Percentiles rank a stretch among this genome's conserved stretches.
phyloP scores from a whole-genome alignment of 2,888 invertebrate species.

The Pogonocherus hispidulus region DNA sequence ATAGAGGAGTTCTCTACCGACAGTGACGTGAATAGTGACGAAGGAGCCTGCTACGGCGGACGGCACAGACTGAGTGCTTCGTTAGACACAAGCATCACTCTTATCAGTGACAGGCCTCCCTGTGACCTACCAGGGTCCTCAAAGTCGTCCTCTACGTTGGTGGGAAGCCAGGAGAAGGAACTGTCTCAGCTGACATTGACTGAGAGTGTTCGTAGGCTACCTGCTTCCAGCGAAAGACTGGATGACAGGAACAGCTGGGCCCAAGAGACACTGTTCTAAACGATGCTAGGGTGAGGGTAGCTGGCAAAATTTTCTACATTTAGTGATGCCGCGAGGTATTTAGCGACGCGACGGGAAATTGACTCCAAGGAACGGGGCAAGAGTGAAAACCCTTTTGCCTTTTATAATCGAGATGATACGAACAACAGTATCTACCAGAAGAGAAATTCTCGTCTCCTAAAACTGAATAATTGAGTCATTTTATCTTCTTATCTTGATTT shows the following conservation, averaged over 20 bases:
- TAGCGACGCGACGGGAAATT: too few relatives aligned
- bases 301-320: constrained; percentile 1
- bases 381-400: too few relatives aligned
- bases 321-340: too few relatives aligned
- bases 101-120: constrained; percentile 31
- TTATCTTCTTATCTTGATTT: too few relatives aligned
- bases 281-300: constrained; percentile 4
- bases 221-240: constrained; percentile 63
- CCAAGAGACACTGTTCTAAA: constrained; percentile 85
- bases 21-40: constrained; percentile 75
- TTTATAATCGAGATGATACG: too few relatives aligned
- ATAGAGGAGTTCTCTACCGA: constrained; percentile 85
- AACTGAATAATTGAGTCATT: too few relatives aligned
- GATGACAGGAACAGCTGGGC: constrained; percentile 75
- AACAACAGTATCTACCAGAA: too few relatives aligned
- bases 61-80: constrained; percentile 23
- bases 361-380: too few relatives aligned
- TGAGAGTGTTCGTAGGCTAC: constrained; percentile 56
- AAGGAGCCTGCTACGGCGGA: constrained; percentile 55
- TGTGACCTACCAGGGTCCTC: constrained; percentile 41
- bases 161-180: constrained; percentile 52
- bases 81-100: constrained; percentile 29
- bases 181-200: constrained; percentile 60
- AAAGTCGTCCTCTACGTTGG: constrained; percentile 55
- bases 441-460: too few relatives aligned